These are phyloP conservation scores for Petrolisthes manimaculis DNA, from an alignment of 2,888 invertebrate species.

Conservation along the genomic window DNA sequence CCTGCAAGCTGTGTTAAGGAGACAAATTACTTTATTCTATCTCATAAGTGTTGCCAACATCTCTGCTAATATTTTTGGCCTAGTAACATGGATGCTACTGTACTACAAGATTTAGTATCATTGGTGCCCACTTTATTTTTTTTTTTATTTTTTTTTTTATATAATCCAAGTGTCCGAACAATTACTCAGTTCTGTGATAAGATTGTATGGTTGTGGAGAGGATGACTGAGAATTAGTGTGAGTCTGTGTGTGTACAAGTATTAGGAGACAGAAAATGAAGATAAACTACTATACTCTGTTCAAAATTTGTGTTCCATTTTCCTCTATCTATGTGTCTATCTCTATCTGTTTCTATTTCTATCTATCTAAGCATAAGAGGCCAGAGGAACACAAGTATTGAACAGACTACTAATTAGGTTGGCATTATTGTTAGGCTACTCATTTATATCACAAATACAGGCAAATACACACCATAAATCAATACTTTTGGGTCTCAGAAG, in stretches of 20 bases:
- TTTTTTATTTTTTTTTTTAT: too few species aligned
- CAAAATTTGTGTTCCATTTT: too few species aligned
- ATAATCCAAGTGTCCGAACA: not conserved
- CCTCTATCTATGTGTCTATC: too few species aligned
- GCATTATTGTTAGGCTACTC: too few species aligned
- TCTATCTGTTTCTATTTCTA: too few species aligned
- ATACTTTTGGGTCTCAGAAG: too few species aligned
- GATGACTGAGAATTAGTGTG: constrained; percentile 25
- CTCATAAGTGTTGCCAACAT: constrained; percentile 22
- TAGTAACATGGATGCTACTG: constrained; percentile 8
- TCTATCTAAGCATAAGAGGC: too few species aligned
- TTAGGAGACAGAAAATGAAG: not conserved
- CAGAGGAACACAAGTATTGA: too few species aligned
- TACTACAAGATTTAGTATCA: not conserved
- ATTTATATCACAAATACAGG: too few species aligned
- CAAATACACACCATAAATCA: too few species aligned
- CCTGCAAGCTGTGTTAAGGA: not conserved
- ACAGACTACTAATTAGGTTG: too few species aligned
- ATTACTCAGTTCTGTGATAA: constrained; percentile 50
- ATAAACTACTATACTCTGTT: not conserved
- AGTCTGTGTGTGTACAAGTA: constrained; percentile 34
- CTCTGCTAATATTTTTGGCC: constrained; percentile 17
- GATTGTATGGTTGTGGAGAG: constrained; percentile 52
- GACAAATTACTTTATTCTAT: constrained; percentile 10
- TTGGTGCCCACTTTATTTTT: too few species aligned